These are phyloP conservation scores for Scylla paramamosain DNA, from an alignment of 1,140 invertebrate genomes.

Conservation along the genomic window DNA sequence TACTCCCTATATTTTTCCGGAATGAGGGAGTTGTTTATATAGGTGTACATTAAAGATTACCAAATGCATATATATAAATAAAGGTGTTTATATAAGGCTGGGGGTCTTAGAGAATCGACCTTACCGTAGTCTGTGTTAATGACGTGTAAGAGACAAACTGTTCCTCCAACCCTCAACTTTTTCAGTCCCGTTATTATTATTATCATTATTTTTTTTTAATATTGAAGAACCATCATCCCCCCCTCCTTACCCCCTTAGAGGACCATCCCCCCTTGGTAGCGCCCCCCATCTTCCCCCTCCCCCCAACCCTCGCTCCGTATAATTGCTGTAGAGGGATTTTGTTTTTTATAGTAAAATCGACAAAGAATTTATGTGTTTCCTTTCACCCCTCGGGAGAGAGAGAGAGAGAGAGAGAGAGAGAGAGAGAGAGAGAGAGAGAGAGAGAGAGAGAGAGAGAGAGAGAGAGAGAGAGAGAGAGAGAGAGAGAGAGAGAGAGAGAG, in stretches of 20 bases:
- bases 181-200: background rate
- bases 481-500: no score
- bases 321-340: background rate
- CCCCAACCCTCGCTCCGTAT: background rate
- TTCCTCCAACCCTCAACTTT: background rate
- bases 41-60: background rate
- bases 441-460: no score
- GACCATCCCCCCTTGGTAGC: no score
- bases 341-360: background rate
- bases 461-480: no score
- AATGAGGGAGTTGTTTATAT: background rate
- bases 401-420: no score
- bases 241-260: no score
- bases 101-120: background rate
- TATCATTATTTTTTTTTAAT: no score
- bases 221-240: no score
- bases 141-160: background rate
- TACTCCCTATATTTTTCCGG: background rate
- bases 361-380: background rate
- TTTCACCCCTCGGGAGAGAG: background rate
- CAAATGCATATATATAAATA: background rate
- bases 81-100: constrained; percentile 2
- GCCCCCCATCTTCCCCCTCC: no score
- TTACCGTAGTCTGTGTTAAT: background rate
- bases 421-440: no score